Conservation (phyloP, 2,113 vertebrate genomes). For the Xenopus tropicalis region DNA sequence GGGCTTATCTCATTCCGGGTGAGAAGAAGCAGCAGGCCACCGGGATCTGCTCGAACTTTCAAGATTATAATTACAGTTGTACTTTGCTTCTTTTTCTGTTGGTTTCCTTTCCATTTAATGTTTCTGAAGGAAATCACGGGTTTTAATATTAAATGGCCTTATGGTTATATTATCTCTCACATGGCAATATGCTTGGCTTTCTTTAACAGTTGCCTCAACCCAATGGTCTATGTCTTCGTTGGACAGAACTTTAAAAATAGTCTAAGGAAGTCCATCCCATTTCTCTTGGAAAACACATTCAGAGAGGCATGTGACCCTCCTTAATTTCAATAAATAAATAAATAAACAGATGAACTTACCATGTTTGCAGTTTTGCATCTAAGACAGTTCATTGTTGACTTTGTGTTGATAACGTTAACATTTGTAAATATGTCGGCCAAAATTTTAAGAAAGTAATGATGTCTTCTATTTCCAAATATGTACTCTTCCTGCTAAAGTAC, state of each 20-base stretch:
- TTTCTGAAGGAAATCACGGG: neutral
- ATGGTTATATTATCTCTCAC: too few relatives aligned
- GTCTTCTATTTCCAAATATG: too few relatives aligned
- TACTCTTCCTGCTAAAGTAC: too few relatives aligned
- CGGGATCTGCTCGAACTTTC: slow-evolving; percentile 1
- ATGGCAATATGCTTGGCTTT: slow-evolving; percentile 56
- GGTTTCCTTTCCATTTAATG: neutral
- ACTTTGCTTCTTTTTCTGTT: neutral
- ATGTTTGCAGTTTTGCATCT: too few relatives aligned
- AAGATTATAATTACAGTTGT: slow-evolving; percentile 3
- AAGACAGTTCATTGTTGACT: too few relatives aligned
- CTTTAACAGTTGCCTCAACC: slow-evolving; percentile 76
- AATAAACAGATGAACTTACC: too few relatives aligned
- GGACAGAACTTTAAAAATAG: slow-evolving; percentile 75
- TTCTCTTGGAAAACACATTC: slow-evolving; percentile 66
- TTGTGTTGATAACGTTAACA: too few relatives aligned
- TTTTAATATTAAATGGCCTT: neutral
- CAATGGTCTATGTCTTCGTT: slow-evolving; percentile 75
- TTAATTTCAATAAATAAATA: too few relatives aligned
- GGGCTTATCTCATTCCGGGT: neutral
- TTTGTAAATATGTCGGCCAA: too few relatives aligned
- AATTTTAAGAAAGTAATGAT: too few relatives aligned
- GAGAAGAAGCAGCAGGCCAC: neutral
- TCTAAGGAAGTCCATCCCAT: slow-evolving; percentile 66
- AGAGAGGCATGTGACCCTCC: slow-evolving; percentile 61